phyloP scores from a whole-genome alignment of 2,113 vertebrate genomes.

The Sorex fumeus region DNA sequence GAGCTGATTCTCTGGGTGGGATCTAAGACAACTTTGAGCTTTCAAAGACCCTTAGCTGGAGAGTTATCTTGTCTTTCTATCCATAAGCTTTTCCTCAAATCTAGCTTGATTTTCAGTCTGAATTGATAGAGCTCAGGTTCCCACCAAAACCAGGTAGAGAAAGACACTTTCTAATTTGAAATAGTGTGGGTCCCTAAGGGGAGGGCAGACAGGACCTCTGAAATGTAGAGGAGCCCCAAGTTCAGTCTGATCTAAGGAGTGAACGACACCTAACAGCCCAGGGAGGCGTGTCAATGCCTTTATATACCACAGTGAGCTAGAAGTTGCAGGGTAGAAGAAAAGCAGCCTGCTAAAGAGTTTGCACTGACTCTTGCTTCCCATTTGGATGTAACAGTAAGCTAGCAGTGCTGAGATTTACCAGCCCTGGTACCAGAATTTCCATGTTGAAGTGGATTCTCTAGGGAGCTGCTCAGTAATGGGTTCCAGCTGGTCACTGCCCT shows the following conservation, averaged over 20 bases:
- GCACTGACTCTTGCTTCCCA: not conserved
- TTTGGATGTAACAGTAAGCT: not conserved
- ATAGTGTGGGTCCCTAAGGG: not conserved
- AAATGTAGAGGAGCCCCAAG: not conserved
- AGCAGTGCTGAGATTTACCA: no score
- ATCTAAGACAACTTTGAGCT: not conserved
- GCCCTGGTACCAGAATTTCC: not conserved
- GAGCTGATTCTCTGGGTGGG: not conserved
- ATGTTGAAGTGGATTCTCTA: not conserved
- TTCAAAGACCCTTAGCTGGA: not conserved
- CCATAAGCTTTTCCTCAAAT: not conserved
- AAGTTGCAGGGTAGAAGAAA: not conserved
- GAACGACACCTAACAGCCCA: not conserved
- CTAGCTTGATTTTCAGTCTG: not conserved
- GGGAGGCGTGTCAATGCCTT: not conserved
- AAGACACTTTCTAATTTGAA: not conserved
- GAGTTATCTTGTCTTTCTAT: not conserved
- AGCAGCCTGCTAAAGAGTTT: accelerated
- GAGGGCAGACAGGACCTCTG: not conserved
- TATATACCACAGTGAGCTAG: not conserved
- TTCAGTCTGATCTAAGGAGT: not conserved
- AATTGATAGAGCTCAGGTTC: not conserved
- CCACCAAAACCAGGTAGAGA: not conserved
- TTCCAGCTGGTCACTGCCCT: not conserved
- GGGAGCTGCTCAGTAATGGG: no score